Evolutionary conservation across 1,140 invertebrate species (phyloP).

Genomic region (Atta colombica): DNA sequence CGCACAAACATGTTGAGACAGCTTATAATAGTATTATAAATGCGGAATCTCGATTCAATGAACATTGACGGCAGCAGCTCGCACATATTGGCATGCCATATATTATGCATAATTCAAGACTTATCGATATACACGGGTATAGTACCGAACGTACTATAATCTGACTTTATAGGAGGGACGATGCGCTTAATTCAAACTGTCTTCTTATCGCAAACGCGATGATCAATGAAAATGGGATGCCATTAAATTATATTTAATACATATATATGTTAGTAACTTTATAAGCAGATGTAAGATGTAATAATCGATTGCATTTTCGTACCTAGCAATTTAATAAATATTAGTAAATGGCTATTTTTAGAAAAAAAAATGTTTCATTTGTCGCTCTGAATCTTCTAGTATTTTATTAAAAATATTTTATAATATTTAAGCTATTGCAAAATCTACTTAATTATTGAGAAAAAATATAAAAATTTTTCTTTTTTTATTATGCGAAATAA

Average conservation of each 20-base stretch:
- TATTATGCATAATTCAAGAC: constrained; percentile 44
- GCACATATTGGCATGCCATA: background rate
- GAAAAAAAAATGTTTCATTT: background rate
- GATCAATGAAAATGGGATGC: background rate
- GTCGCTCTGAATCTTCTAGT: background rate
- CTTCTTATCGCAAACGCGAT: constrained; percentile 5
- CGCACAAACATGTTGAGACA: constrained; percentile 16
- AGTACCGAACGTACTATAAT: constrained; percentile 1
- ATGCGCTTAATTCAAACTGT: background rate
- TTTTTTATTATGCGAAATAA: background rate
- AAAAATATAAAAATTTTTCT: background rate
- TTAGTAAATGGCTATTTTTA: background rate
- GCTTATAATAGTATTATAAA: constrained; percentile 29
- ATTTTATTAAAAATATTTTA: background rate
- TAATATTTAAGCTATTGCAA: background rate
- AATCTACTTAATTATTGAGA: background rate
- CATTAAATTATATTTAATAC: background rate
- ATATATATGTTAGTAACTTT: background rate
- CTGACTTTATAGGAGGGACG: constrained; percentile 22
- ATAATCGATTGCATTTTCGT: background rate
- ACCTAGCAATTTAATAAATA: background rate
- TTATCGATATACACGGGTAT: constrained; percentile 4
- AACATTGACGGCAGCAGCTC: constrained; percentile 30
- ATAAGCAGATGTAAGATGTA: background rate
- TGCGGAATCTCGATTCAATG: constrained; percentile 39